Base-by-base conservation (phyloP, 2,888 invertebrate genomes). In the Zaprionus obscuricornis region DNA sequence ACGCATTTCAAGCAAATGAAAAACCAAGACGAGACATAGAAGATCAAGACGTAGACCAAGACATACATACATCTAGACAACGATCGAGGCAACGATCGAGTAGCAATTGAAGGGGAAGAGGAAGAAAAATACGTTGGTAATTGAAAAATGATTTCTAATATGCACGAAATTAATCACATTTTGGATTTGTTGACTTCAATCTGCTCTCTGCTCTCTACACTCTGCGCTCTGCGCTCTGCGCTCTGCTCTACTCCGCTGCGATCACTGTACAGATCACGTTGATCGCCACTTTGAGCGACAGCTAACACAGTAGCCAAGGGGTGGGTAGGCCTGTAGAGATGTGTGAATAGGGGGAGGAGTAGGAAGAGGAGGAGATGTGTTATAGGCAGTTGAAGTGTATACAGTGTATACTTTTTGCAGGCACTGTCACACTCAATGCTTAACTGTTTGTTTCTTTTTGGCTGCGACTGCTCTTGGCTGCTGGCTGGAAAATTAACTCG, bases 91-190 rank as follows among this genome's bases (percentile, higher is more conserved):
- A n/a, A n/a, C n/a, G n/a, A n/a, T n/a, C n/a, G n/a, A n/a, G n/a
- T n/a, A n/a, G n/a, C n/a, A n/a, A n/a, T n/a, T n/a, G n/a, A n/a
- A n/a, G n/a, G n/a, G n/a, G n/a, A n/a, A n/a, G n/a, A n/a, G n/a
- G n/a, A n/a, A n/a, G 34, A 49, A 49, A 42, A 37, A 42, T 36
- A 22, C 58, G 64, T 81, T 66, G 77, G 74, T 83, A 85, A 85
- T 84, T 84, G 85, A 85, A 85, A 85, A 84, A 84, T 85, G 81
- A 84, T 84, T 81, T 85, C 82, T 81, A 85, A 84, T 84, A 78
- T 81, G 69, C 84, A 84, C 72, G 73, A 85, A 85, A 84, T 84
- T 84, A 85, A 85, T 84, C 83, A 84, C 85, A 75, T 84, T 79
- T 79, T 76, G 78, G 83, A 78, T 82, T 79, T 74, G 52, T 52